Evolutionary conservation across 37 sponge, comb jelly and placozoan genomes (phyloP).

Genomic region (Bolinopsis microptera): DNA sequence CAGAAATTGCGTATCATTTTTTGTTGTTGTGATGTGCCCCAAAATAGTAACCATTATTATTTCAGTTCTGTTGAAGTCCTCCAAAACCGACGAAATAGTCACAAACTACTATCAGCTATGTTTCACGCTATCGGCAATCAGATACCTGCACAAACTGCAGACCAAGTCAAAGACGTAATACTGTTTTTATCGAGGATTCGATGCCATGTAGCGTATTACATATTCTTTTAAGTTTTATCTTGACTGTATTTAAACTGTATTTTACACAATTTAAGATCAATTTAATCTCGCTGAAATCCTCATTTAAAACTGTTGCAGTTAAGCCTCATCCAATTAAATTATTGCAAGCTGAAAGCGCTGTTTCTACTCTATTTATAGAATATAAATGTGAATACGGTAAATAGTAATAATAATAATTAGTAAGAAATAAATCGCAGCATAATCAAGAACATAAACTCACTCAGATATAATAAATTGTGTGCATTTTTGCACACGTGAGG

Average conservation of each 20-base stretch:
- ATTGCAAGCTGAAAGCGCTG: too few species aligned
- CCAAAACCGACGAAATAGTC: not conserved
- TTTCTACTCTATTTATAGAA: too few species aligned
- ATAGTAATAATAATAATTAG: too few species aligned
- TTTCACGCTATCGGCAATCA: not conserved
- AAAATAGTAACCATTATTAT: too few species aligned
- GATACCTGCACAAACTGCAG: not conserved
- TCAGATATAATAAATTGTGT: too few species aligned
- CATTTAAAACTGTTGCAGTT: not conserved
- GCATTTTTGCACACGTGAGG: too few species aligned
- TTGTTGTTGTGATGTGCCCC: too few species aligned
- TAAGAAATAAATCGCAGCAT: too few species aligned
- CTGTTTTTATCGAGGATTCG: not conserved
- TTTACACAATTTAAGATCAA: not conserved
- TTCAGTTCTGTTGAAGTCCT: slow-evolving; percentile 30
- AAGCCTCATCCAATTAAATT: too few species aligned
- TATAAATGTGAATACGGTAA: too few species aligned
- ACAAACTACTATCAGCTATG: not conserved
- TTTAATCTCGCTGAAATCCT: not conserved
- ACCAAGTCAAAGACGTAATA: not conserved
- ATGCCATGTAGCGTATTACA: not conserved
- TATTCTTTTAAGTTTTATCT: not conserved
- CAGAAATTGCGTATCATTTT: too few species aligned
- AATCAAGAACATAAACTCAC: too few species aligned
- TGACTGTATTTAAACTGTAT: not conserved